phyloP scores from a whole-genome alignment of 2,113 vertebrate genomes.

The Pungitius pungitius region DNA sequence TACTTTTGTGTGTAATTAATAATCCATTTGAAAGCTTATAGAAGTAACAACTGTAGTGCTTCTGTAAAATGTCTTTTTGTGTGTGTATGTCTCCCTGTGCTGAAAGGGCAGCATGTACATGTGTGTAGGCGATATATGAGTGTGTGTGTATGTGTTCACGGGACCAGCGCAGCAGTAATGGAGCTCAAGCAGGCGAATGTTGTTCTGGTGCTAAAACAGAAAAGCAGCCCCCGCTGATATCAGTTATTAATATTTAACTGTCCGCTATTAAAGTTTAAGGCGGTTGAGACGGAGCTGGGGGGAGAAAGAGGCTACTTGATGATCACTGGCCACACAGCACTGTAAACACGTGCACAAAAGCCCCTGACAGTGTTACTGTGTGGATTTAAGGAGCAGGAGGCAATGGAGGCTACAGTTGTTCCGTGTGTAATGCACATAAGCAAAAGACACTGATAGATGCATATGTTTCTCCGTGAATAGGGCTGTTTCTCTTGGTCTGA shows the following conservation, averaged over 20 bases:
- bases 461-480: conserved; percentile 19
- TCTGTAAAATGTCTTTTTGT: conserved; percentile 10
- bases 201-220: conserved; percentile 79
- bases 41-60: not conserved
- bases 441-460: conserved; percentile 29
- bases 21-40: not conserved
- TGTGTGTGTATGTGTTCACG: conserved; percentile 31
- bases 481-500: not conserved
- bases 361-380: conserved; percentile 68
- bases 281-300: conserved; percentile 70
- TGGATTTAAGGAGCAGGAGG: conserved; percentile 62
- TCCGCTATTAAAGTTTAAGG: conserved; percentile 81
- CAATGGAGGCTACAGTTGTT: conserved; percentile 40
- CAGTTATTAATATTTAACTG: conserved; percentile 85
- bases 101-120: conserved; percentile 2
- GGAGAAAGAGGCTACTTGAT: conserved; percentile 68
- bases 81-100: conserved; percentile 27
- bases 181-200: conserved; percentile 62
- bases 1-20: not conserved
- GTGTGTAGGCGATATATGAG: conserved; percentile 25
- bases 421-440: conserved; percentile 11
- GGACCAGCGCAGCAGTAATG: conserved; percentile 67
- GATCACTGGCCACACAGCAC: conserved; percentile 60
- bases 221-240: conserved; percentile 78
- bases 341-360: conserved; percentile 73